Conservation (phyloP, 2,797 vertebrate species). For the Betta splendens region DNA sequence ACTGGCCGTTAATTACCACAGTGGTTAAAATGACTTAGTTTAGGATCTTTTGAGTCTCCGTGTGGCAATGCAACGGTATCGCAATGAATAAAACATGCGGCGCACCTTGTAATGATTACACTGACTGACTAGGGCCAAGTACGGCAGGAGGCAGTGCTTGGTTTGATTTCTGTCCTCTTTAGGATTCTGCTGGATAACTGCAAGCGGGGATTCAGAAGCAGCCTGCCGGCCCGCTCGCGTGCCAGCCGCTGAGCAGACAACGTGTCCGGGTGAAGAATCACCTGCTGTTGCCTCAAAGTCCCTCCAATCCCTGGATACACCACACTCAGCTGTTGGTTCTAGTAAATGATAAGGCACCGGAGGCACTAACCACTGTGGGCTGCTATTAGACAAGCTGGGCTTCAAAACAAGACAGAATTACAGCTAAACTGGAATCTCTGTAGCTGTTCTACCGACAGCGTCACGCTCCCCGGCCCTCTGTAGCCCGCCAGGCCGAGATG, state of each 20-base stretch:
- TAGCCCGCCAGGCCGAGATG: slow-evolving; percentile 30
- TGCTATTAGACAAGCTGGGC: slow-evolving; percentile 48
- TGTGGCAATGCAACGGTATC: slow-evolving; percentile 20
- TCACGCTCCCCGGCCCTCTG: slow-evolving; percentile 25
- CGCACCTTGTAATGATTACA: slow-evolving; percentile 23
- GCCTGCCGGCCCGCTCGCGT: neutral
- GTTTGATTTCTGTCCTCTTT: slow-evolving; percentile 27
- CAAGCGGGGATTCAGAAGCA: slow-evolving; percentile 31
- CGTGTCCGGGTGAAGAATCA: slow-evolving; percentile 46
- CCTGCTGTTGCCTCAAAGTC: slow-evolving; percentile 37
- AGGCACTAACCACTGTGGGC: slow-evolving; percentile 42
- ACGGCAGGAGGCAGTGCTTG: slow-evolving; percentile 19
- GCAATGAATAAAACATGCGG: slow-evolving; percentile 59
- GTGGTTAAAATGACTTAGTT: slow-evolving; percentile 39
- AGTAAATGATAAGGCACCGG: slow-evolving; percentile 44
- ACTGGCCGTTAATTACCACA: slow-evolving; percentile 61
- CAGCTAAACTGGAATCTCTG: slow-evolving; percentile 65
- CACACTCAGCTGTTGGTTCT: slow-evolving; percentile 27
- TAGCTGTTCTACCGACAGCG: slow-evolving; percentile 24
- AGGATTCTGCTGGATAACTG: slow-evolving; percentile 30
- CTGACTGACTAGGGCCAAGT: slow-evolving; percentile 14
- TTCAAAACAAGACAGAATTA: slow-evolving; percentile 58
- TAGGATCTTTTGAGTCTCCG: slow-evolving; percentile 23
- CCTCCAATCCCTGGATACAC: slow-evolving; percentile 27
- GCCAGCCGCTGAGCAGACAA: slow-evolving; percentile 27